phyloP scores from a whole-genome alignment of 2,113 vertebrate species.

The Pseudopipra pipra region DNA sequence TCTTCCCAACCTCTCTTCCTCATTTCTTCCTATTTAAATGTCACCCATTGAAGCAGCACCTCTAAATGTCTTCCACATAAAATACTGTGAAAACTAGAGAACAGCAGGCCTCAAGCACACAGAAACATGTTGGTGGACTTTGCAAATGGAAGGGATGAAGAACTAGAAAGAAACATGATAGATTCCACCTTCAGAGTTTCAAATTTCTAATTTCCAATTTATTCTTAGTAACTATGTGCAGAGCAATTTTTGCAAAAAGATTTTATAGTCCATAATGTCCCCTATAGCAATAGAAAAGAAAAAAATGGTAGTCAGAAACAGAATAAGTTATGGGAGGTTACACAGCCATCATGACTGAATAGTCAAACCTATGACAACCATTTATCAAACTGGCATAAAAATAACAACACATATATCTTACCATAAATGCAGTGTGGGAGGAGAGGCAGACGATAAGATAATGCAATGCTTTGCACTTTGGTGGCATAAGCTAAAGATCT shows the following conservation, averaged over 20 bases:
- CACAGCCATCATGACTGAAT: constrained; percentile 19
- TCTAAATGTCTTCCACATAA: neutral
- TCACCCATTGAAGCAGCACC: neutral
- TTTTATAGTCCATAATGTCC: neutral
- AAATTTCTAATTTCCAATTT: neutral
- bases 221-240: neutral
- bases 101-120: neutral
- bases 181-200: neutral
- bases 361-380: constrained; percentile 24
- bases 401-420: constrained; percentile 24
- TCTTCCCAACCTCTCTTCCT: neutral
- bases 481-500: neutral
- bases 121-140: neutral
- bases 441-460: constrained; percentile 16
- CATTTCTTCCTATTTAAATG: neutral
- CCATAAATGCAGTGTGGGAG: neutral
- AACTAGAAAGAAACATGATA: neutral
- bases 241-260: neutral
- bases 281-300: neutral
- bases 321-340: neutral
- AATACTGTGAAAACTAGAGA: neutral
- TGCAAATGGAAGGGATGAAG: neutral
- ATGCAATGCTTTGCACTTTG: neutral
- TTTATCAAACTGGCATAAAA: constrained; percentile 25
- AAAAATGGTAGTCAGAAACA: neutral